Conservation (phyloP, 2,888 invertebrate species). For the Zhengitettix transpicula region DNA sequence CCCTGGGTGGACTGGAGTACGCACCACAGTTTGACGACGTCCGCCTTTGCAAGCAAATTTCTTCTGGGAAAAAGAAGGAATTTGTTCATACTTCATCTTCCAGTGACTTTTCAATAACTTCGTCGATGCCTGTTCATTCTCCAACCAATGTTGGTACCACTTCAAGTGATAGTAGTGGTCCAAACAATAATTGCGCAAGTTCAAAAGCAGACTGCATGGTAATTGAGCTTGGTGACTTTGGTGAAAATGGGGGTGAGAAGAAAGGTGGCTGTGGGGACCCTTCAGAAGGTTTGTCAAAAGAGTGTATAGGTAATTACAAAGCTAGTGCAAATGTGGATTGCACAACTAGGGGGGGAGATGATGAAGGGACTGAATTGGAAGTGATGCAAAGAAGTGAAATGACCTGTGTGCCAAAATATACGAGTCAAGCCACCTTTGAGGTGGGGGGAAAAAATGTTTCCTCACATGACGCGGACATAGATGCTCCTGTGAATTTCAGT, state of each 20-base stretch:
- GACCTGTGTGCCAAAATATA: constrained; percentile 8
- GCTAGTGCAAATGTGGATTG: neutral
- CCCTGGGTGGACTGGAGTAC: constrained; percentile 7
- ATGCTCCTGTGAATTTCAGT: constrained; percentile 5
- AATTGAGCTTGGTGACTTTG: constrained; percentile 28
- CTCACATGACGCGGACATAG: constrained; percentile 6
- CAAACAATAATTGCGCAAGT: constrained; percentile 14
- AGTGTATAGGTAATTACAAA: neutral
- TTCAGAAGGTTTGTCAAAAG: neutral
- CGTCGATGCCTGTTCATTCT: constrained; percentile 5
- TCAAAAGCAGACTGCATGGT: constrained; percentile 29
- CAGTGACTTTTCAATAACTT: constrained; percentile 1
- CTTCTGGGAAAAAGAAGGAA: neutral
- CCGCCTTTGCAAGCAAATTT: neutral
- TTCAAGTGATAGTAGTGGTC: neutral
- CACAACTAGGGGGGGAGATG: neutral
- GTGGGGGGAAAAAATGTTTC: constrained; percentile 4
- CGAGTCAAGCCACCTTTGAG: constrained; percentile 12
- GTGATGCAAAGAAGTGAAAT: constrained; percentile 6
- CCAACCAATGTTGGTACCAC: constrained; percentile 1
- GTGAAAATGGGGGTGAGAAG: constrained; percentile 12
- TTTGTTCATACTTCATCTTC: constrained; percentile 3
- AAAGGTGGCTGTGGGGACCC: neutral
- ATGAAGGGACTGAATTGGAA: constrained; percentile 8
- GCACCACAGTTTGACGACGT: constrained; percentile 9